Evolutionary conservation across 2,113 vertebrate species (phyloP), one percentile per base, ranked within the genome.

Genomic region (Eulacestoma nigropectus): DNA sequence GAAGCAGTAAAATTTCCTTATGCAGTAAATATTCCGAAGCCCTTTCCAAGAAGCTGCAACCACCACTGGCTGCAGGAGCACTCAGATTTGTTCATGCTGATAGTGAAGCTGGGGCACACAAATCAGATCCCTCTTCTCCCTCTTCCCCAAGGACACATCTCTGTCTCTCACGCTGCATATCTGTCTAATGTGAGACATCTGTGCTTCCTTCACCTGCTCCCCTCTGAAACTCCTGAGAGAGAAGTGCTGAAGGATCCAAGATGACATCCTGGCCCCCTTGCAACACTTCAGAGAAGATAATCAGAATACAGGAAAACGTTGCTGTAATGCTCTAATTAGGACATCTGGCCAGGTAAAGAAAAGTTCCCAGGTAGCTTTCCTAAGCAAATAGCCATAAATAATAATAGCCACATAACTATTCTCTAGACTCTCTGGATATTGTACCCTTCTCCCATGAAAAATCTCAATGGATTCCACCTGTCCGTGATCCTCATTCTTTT

Each of bases 241-340:
- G 2, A 53, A 69, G 27, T 3, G 16, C n/a, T 41, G 41, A 52
- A 56, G 53, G 50, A 49, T 21, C 30, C 73, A 49, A 56, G 16
- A 3, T 16, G 23, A 30, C 49, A 18, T 30, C 62, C 72, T 53
- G 82, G 5, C 11, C 67, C 30, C 42, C 50, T 56, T 35, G 47
- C 13, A 75, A 5, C 55, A 12, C 44, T 80, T 42, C 50, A 83
- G 53, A 1, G 1, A 41, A 63, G 13, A 14, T 14, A 49, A 35
- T 52, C 4, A 27, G 11, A 67, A 49, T 3, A 18, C 16, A 69
- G 37, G 57, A 30, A 68, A 77, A 63, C 5, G 20, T 26, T 52
- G 37, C 29, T 30, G 5, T 20, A 29, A 26, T 0, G 1, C 4
- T 73, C 5, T 56, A 53, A 67, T 29, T 50, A 41, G 21, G 22